Evolutionary conservation across 1,140 invertebrate genomes (phyloP).

Genomic region (Caenorhabditis briggsae): DNA sequence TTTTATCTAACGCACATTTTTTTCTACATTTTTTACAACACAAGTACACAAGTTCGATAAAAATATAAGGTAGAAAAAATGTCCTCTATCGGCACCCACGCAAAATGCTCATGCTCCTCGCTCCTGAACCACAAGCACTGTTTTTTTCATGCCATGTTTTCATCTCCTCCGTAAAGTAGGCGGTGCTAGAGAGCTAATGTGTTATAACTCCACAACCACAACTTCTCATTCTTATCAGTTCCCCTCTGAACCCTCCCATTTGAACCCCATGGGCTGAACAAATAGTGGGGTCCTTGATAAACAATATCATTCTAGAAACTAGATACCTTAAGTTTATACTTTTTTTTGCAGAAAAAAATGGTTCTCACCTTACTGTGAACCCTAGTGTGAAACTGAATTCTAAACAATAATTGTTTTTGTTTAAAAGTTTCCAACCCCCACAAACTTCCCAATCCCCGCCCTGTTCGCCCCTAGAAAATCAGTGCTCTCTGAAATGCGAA

Average conservation of each 20-base stretch:
- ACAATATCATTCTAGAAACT: conserved; percentile 20
- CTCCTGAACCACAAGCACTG: conserved; percentile 18
- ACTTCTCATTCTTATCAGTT: conserved; percentile 35
- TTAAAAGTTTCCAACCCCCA: not conserved
- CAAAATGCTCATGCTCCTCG: not conserved
- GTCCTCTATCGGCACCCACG: conserved; percentile 36
- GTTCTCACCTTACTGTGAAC: not conserved
- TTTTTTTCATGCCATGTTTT: not conserved
- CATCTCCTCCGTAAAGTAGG: conserved; percentile 10
- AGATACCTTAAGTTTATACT: not conserved
- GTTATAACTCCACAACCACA: conserved; percentile 13
- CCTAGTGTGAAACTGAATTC: not conserved
- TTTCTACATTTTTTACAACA: too few relatives aligned
- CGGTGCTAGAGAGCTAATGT: conserved; percentile 19
- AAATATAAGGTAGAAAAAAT: not conserved
- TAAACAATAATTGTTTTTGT: conserved; percentile 29
- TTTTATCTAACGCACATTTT: not conserved
- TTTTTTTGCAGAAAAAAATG: conserved; percentile 12
- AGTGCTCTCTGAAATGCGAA: conserved; percentile 42
- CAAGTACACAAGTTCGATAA: conserved; percentile 5
- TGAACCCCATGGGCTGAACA: not conserved
- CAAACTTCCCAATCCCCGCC: not conserved
- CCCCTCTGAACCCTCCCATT: conserved; percentile 4
- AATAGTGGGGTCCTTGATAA: conserved; percentile 29
- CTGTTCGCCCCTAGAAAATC: not conserved